Base-by-base conservation (phyloP, 2,113 vertebrate genomes). In the Phoenicopterus ruber region DNA sequence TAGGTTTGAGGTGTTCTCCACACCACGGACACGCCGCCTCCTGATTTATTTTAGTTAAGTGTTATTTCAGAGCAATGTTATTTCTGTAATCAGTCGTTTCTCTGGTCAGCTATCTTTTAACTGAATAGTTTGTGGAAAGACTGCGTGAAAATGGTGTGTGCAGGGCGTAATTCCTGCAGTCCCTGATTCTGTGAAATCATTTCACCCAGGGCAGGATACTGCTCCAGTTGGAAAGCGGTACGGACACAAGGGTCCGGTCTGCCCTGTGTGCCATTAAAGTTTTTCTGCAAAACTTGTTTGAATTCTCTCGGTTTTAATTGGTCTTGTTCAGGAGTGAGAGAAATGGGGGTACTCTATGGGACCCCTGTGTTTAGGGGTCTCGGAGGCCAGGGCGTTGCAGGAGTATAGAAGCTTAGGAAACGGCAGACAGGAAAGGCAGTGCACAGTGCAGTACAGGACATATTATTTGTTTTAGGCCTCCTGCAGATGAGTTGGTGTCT, bases 361-460 rank as follows among this genome's bases (percentile, higher is more conserved):
- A 76, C 54, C 32, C 13, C 11, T 24, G 1, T 42, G 36, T 13
- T 20, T 13, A 34, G 34, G 49, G 44, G 18, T 38, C 58, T 77
- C 4, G 12, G 24, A 50, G 17, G 13, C 32, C 0, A 0, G 66
- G 42, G 2, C 34, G 28, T 28, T 80, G 83, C 32, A 19, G 44
- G 50, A 59, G 17, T 16, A 2, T 11, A 34, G 71, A 46, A 4
- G 2, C 49, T 74, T 1, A 0, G 61, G 40, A 36, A 66, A 8
- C 9, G 2, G 44, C 17, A 34, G 40, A 17, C 7, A 13, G 22
- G 49, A 36, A 5, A 17, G 38, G 44, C 28, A 34, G 36, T 9
- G 29, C 40, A 3, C 1, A 4, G 59, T 18, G 36, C 26, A 2
- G 17, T 10, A 10, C 0, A 4, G 59, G 42, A 11, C 3, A 2